phyloP scores from a whole-genome alignment of 1,140 invertebrate species.

The Lithobius niger region DNA sequence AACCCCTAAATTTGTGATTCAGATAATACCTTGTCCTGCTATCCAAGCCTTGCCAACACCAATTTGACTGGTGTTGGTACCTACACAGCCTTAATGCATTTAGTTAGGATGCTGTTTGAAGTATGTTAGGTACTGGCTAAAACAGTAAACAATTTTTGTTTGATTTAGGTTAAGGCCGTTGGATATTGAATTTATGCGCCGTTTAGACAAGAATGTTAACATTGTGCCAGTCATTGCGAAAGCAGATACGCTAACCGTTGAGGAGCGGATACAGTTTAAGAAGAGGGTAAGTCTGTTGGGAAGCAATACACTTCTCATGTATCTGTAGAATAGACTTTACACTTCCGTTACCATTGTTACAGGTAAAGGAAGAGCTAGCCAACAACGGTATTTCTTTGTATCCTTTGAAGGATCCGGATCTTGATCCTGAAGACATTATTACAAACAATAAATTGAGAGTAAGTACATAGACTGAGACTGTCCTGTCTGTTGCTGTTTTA shows the following conservation, averaged over 20 bases:
- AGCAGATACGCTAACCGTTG: constrained; percentile 42
- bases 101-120: no score
- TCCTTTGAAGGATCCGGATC: constrained; percentile 18
- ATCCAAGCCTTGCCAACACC: no score
- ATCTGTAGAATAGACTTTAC: not conserved
- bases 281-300: constrained; percentile 26
- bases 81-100: no score
- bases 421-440: constrained; percentile 21
- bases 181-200: constrained; percentile 45
- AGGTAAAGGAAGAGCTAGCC: constrained; percentile 22
- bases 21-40: no score
- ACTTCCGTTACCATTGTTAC: not conserved
- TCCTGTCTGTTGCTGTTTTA: no score
- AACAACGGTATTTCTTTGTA: constrained; percentile 23
- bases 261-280: constrained; percentile 34
- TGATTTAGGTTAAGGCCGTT: constrained; percentile 39
- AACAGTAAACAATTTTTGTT: no score
- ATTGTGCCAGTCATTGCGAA: constrained; percentile 48
- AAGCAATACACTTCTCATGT: not conserved
- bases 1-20: no score
- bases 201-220: constrained; percentile 42
- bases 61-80: no score
- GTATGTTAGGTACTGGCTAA: no score
- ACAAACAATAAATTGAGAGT: constrained; percentile 22
- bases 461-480: no score